phyloP scores from a whole-genome alignment of 2,888 invertebrate species.

The Busseola fusca region DNA sequence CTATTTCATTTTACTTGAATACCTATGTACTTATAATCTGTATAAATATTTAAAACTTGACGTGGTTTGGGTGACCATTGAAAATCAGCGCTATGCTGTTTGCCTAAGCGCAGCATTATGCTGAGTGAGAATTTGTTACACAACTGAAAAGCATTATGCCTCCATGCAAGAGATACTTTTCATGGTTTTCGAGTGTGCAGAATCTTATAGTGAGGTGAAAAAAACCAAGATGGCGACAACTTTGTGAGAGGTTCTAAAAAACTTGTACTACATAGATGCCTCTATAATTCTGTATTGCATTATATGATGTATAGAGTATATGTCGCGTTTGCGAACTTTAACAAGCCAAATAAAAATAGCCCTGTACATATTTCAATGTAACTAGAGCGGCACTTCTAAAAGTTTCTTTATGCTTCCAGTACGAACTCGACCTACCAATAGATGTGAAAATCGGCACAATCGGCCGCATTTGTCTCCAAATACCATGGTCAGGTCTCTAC shows the following conservation, averaged over 20 bases:
- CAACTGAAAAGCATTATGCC: no score
- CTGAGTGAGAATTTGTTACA: background rate
- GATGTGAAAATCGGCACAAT: constrained; percentile 95
- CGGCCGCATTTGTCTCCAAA: constrained; percentile 92
- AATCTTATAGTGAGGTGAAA: no score
- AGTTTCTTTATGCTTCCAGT: constrained; percentile 86
- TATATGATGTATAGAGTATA: no score
- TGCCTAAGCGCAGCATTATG: background rate
- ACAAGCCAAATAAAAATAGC: no score
- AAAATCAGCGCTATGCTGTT: background rate
- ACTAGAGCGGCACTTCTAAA: no score
- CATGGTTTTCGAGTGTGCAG: no score
- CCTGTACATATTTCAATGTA: background rate
- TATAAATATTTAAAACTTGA: background rate
- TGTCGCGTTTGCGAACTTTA: no score
- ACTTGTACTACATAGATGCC: no score
- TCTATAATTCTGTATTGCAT: no score
- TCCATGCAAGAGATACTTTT: no score
- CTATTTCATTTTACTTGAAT: background rate
- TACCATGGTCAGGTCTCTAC: constrained; percentile 94
- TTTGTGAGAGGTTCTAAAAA: no score
- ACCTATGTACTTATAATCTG: background rate
- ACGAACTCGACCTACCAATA: constrained; percentile 94
- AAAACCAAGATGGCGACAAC: no score
- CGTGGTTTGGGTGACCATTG: background rate